Base-by-base conservation (phyloP, 2,113 vertebrate genomes). In the Tichodroma muraria region DNA sequence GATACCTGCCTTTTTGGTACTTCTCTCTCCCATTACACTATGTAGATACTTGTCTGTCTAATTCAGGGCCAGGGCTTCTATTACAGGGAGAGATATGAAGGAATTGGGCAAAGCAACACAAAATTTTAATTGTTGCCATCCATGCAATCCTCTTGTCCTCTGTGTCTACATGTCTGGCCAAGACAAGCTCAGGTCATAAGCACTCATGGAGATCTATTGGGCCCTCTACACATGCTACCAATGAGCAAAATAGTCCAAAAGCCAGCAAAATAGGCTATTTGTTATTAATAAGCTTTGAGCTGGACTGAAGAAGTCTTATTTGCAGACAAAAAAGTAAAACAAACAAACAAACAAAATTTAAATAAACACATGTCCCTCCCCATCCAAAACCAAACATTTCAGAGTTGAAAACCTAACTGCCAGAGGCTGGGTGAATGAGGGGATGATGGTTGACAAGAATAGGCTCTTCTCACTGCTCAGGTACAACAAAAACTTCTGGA, bases 21-120 rank as follows among this genome's bases (percentile, higher is more conserved):
- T 56, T 80, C 85, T 91, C 50, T 88, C 92, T 96, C 75, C 77
- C 65, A 60, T 88, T 93, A 93, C 79, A 53, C 79, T 85, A 27
- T 3, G 21, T 61, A 90, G 90, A 88, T 80, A 80, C 40, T 85
- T 30, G 18, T 18, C 47, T 52, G 56, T 38, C 25, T 45, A 80
- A 85, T 37, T 61, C 54, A 61, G 68, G 64, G 33, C 47, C 30
- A 70, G 18, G 42, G 31, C 38, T 93, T 79, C 59, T 77, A 3
- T 72, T 91, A 85, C 57, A 69, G 18, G 37, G 25, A 71, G 28
- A 59, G 13, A 65, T 25, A 57, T 15, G 57, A 89, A 78, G 19
- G 37, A 95, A 89, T 10, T 42, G 31, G 47, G 79, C 44, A 89
- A 76, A 89, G 50, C 37, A 88, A 69, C 40, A 35, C 16, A 20